Evolutionary conservation across 2,888 invertebrate genomes (phyloP), one percentile per base, ranked within the genome.

Genomic region (Parelbella ahira): DNA sequence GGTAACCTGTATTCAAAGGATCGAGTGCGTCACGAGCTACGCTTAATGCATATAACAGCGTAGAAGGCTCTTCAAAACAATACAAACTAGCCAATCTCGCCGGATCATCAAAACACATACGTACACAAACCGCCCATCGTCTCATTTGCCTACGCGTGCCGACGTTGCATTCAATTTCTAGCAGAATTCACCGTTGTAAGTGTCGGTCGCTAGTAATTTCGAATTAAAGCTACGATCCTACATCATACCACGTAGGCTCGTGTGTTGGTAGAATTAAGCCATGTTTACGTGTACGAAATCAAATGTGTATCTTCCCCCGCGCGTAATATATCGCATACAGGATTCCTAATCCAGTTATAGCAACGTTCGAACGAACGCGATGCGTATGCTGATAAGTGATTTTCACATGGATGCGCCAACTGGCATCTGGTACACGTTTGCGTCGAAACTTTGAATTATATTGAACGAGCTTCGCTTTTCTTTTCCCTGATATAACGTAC

Each of bases 291-390:
- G 37, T 39, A 33, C 41, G 47, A 44, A 53, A 57, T 50, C 56
- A 51, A 58, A 56, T 56, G 52, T 56, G 56, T 54, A 56, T 56
- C 53, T 53, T 53, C 48, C 49, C 49, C 51, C 48, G 49, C 36
- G 42, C 49, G 49, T 38, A 39, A 47, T 49, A 50, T 49, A 49
- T 50, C 49, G 51, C 49, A 32, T 42, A 24, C 53, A 42, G 49
- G 46, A 53, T 58, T 56, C 55, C 60, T 58, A 58, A 60, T 58
- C 58, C 49, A 50, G 44, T 50, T 46, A 51, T 47, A 44, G 45
- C 44, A 9, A 10, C 9, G 4, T 29, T 25, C 48, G 47, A 32
- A 48, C 46, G 51, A 47, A 53, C 51, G 50, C 54, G 48, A 34
- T 51, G 48, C 20, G 12, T 50, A 46, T 32, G 37, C 32, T 43